Evolutionary conservation across 2,113 vertebrate species (phyloP), one percentile per base, ranked within the genome.

Genomic region (Xiphias gladius): DNA sequence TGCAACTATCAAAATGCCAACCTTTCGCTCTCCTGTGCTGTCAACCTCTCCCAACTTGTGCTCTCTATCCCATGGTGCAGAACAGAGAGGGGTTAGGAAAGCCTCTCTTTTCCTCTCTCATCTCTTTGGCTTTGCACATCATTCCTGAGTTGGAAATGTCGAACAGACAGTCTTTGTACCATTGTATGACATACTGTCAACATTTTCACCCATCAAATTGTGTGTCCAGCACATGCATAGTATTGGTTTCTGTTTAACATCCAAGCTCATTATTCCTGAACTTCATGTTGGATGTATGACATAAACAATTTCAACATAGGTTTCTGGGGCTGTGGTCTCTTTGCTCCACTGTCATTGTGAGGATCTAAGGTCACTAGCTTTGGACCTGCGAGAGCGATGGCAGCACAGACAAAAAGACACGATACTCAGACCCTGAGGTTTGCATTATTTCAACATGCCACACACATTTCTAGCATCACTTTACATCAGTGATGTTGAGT

Each of bases 1-100:
- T 54, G 74, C 59, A 62, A 78, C 91, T 90, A 91, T 92, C 85
- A 90, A 84, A 57, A 74, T 83, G 86, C 71, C 89, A 87, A 24
- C 79, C 35, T 80, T 20, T 85, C 43, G 68, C 57, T 77, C 82
- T 77, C 59, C 61, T 72, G 73, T 82, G 66, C 79, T 69, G 83
- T 92, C 84, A 89, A 22, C 79, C 43, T 85, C 70, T 69, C 54
- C 69, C 24, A 10, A 12, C n/a, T 48, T 80, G 48, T 85, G 66
- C 83, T 82, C 52, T 69, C 69, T 71, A 64, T 78, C 75, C 72
- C 73, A 61, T 65, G 79, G 83, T 72, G 81, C 83, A 84, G 71
- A 90, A 85, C 75, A 85, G 65, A 88, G 73, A 83, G 62, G 59
- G 73, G 83, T 81, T 75, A 75, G 76, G 62, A 72, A 85, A 79